A percentile compares a stretch with the other conserved stretches of the same genome.
Evolutionary conservation across 2,113 vertebrate species (phyloP).

Genomic region (Lipophrys pholis): DNA sequence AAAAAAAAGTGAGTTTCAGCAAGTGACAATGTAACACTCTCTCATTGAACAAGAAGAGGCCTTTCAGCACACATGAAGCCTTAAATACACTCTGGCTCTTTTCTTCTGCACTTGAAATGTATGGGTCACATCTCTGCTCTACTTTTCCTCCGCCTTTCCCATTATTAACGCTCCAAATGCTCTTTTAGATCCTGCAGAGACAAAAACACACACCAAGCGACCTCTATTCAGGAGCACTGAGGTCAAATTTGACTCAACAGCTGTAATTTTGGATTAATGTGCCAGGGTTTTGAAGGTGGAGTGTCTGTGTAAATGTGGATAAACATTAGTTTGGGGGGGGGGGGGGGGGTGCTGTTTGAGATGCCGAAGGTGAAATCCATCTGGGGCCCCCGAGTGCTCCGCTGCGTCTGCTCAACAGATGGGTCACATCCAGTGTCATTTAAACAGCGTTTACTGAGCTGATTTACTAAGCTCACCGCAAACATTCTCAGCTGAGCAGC

Average conservation of each 20-base stretch:
- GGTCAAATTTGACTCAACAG: not conserved
- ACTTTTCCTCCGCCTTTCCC: not conserved
- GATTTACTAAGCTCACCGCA: constrained; percentile 11
- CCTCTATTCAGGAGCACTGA: not conserved
- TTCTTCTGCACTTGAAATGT: too few species aligned
- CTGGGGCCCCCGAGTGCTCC: not conserved
- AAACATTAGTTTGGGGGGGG: not conserved
- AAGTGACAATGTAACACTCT: not conserved
- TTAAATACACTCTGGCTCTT: not conserved
- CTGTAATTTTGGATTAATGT: not conserved
- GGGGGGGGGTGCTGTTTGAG: not conserved
- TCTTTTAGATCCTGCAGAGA: not conserved
- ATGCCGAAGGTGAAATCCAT: constrained; percentile 26
- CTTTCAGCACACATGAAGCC: not conserved
- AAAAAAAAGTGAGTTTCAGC: not conserved
- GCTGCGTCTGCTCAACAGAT: constrained; percentile 38
- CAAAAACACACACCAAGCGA: not conserved
- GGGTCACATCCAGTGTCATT: constrained; percentile 37
- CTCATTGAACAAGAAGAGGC: not conserved
- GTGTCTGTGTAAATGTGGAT: not conserved
- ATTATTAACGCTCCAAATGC: constrained; percentile 6
- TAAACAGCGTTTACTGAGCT: constrained; percentile 29
- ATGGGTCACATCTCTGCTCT: not conserved
- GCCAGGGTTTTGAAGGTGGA: not conserved
- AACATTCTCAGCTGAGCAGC: not conserved